phyloP scores from a whole-genome alignment of 2,797 vertebrate genomes.

The Gymnoscopelus braueri region DNA sequence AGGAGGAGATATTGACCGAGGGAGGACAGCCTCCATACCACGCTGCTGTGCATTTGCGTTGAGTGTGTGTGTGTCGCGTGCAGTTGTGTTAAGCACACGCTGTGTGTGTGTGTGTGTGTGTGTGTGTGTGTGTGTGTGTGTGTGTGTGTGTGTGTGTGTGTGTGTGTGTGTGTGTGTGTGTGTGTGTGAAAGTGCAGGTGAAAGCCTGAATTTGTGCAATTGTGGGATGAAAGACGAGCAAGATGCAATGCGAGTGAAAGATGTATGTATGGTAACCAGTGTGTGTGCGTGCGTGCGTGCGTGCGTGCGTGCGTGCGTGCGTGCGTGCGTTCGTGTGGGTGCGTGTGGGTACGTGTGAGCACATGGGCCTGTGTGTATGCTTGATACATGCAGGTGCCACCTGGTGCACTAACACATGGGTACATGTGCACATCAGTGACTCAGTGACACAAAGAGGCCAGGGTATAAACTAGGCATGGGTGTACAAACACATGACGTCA shows the following conservation, averaged over 20 bases:
- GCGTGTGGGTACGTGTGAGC: background rate
- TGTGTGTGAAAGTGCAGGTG: too few species aligned
- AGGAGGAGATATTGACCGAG: conserved; percentile 73
- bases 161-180: conserved; percentile 3
- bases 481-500: background rate
- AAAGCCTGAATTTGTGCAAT: background rate
- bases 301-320: background rate
- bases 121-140: conserved; percentile 9
- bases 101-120: conserved; percentile 7
- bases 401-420: background rate
- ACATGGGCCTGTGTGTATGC: background rate
- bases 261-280: background rate
- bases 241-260: too few species aligned
- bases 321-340: background rate
- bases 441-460: background rate
- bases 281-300: background rate
- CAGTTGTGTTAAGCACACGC: conserved; percentile 24
- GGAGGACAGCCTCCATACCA: conserved; percentile 55
- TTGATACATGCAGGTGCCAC: background rate
- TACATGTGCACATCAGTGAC: background rate
- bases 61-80: conserved; percentile 32
- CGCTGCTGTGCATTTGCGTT: conserved; percentile 34
- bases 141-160: conserved; percentile 3
- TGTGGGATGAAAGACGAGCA: background rate
- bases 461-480: background rate